Base-by-base conservation (phyloP, 2,888 invertebrate species). In the Ormyrus pomaceus region DNA sequence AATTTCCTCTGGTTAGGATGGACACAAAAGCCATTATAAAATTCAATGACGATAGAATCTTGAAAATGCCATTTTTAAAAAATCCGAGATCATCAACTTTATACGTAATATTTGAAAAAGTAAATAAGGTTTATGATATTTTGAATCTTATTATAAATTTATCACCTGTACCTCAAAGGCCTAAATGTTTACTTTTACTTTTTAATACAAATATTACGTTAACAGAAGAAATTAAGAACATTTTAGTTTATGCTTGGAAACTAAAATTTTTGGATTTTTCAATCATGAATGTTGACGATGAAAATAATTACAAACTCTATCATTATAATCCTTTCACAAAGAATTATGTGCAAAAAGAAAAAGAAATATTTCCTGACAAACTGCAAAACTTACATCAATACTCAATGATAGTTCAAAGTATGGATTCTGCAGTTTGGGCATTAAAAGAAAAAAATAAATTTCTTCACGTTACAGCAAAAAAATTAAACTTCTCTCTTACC, bases 401-500 rank as follows among this genome's bases (percentile, higher is more conserved):
- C 4, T n/a, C 55, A 55, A 55, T n/a, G 5, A 55, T 55, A 55
- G 5, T n/a, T 55, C n/a, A 11, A 55, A 55, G n/a, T 55, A n/a
- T 5, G 11, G 11, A n/a, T n/a, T 55, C n/a, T 55, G 6, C n/a
- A n/a, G 6, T 55, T 55, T 55, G 55, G 11, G 10, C 10, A 10
- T 55, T 11, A 55, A 55, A 11, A 5, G n/a, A 55, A 55, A 10
- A 6, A 55, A 55, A 55, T 55, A 55, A 55, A 55, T 55, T 55
- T 55, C n/a, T 55, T 8, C n/a, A 10, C 10, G n/a, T 55, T 55
- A 1, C n/a, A n/a, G 10, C 10, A n/a, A 55, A 55, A 55, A 55
- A 55, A 55, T 55, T 55, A n/a, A 55, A 55, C n/a, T 55, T 55
- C n/a, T 55, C 55, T 55, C n/a, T 55, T 55, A 55, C 11, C n/a